Evolutionary conservation across 2,888 invertebrate genomes (phyloP), one percentile per base, ranked within the genome.

Genomic region (Dolomedes plantarius): DNA sequence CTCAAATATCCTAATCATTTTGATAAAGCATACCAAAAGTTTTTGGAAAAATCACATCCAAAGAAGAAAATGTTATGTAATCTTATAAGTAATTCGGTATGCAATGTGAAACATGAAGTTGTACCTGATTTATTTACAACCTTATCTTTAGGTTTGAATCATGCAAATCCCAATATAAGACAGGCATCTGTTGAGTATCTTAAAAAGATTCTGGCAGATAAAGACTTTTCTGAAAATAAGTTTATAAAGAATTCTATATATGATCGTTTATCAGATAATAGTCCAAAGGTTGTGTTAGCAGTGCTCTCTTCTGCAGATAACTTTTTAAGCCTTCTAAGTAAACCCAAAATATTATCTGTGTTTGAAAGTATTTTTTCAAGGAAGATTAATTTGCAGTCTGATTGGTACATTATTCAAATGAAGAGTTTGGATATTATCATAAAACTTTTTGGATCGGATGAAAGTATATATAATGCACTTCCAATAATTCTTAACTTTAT

Each of bases 121-220:
- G 3, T 80, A 32, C 88, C 89, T 6, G 90, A 90, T 82, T 88
- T 79, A 13, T 88, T 89, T 0, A 92, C 92, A 46, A 92, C 93
- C 75, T 92, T 95, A 0, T 94, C 95, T 89, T 94, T 95, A 90
- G 94, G 94, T 88, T 91, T 97, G 0, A 95, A 95, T 89, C 95
- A 97, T 91, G 92, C 94, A 0, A 94, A 94, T 89, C 91, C 94
- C 0, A 91, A 93, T 68, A 92, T 95, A 75, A 93, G 97, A 88
- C 91, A 93, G 1, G 92, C 93, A 89, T 96, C 95, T 0, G 92
- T 96, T 0, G 92, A 94, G 88, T 93, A 93, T 88, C 91, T 97
- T 11, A 91, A 93, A 0, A 92, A 93, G 85, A 93, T 94, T 88
- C 93, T 93, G 88, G 19, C 0, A 2, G 32, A 46, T 0, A 13